Conservation (phyloP, 1,140 invertebrate genomes). For the Zaprionus camerounensis region DNA sequence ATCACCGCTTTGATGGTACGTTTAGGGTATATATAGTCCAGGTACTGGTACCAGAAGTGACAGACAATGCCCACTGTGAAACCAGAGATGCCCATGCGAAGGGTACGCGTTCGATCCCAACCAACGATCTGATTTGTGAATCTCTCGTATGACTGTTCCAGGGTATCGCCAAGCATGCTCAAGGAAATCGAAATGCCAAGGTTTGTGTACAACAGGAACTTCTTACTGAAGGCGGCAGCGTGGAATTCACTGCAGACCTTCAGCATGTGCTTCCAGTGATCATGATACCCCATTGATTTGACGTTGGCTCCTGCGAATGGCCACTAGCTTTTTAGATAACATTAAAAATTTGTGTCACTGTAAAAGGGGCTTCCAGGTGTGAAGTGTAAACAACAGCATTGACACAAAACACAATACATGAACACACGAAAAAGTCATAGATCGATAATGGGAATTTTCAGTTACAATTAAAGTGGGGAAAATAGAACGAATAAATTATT, state of each 20-base stretch:
- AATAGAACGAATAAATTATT: neutral
- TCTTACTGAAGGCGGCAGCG: constrained; percentile 86
- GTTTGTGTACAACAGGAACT: constrained; percentile 93
- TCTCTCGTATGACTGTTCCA: constrained; percentile 94
- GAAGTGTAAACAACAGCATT: neutral
- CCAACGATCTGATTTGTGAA: constrained; percentile 86
- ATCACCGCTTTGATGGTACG: constrained; percentile 88
- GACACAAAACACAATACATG: neutral
- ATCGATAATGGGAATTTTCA: neutral
- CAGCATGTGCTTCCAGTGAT: constrained; percentile 19
- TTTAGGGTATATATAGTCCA: constrained; percentile 88
- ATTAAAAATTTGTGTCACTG: constrained; percentile 1
- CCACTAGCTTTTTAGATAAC: constrained; percentile 11
- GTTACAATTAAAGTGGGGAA: neutral
- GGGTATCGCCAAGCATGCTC: constrained; percentile 90
- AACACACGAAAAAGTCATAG: too few species aligned
- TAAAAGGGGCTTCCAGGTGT: neutral
- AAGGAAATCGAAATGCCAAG: constrained; percentile 90
- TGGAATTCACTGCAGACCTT: constrained; percentile 23
- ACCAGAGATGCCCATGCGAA: constrained; percentile 92
- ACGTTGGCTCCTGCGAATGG: neutral
- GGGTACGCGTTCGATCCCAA: constrained; percentile 89
- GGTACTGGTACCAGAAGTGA: constrained; percentile 92
- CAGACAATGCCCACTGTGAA: constrained; percentile 90
- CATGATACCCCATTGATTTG: constrained; percentile 39